Conservation (phyloP, 2,888 invertebrate species). For the Autographa pulchrina region DNA sequence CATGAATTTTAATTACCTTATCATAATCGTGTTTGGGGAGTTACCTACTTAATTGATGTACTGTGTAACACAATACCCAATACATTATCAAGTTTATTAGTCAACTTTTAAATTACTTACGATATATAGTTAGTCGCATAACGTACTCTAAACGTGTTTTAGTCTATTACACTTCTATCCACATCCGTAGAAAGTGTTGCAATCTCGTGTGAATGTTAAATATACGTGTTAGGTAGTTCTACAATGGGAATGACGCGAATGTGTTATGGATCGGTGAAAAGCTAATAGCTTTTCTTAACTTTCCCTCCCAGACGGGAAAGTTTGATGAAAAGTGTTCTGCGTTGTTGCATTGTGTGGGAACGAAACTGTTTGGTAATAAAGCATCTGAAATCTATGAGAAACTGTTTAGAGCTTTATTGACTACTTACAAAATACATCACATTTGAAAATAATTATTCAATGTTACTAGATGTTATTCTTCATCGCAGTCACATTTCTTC, state of each 20-base stretch:
- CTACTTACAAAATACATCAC: not conserved
- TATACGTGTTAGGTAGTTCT: constrained; percentile 49
- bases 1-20: not conserved
- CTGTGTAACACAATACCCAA: not conserved
- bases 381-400: not conserved
- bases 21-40: not conserved
- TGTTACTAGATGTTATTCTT: not conserved
- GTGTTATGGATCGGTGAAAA: constrained; percentile 62
- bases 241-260: constrained; percentile 45
- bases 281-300: constrained; percentile 63
- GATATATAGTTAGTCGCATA: not conserved
- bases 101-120: not conserved
- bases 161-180: constrained; percentile 26
- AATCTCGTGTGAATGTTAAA: constrained; percentile 63
- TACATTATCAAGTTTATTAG: not conserved
- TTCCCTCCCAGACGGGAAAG: constrained; percentile 61
- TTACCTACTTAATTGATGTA: not conserved
- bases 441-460: not conserved
- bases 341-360: constrained; percentile 16
- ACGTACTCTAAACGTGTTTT: constrained; percentile 32
- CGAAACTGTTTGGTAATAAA: not conserved
- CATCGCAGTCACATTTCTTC: not conserved
- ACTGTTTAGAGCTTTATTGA: not conserved
- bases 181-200: constrained; percentile 63
- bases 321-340: constrained; percentile 39